phyloP scores from a whole-genome alignment of 2,888 invertebrate species.

The Entomobrya proxima region DNA sequence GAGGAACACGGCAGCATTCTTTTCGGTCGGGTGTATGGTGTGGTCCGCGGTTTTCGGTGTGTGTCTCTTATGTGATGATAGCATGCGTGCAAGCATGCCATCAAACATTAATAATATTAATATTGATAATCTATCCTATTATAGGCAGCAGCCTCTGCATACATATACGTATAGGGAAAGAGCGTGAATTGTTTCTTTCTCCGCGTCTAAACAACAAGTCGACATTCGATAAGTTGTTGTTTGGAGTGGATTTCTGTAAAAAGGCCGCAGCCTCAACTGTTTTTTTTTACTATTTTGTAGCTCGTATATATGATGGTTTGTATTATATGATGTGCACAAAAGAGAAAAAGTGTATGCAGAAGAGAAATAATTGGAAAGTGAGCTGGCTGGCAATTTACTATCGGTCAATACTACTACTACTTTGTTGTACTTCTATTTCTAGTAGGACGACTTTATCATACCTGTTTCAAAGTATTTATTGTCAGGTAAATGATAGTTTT shows the following conservation, averaged over 20 bases:
- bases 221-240: slow-evolving; percentile 3
- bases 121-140: slow-evolving; percentile 59
- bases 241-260: neutral
- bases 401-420: no score
- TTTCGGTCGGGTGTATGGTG: slow-evolving; percentile 43
- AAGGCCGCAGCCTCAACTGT: neutral
- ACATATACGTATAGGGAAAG: neutral
- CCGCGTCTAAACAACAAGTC: neutral
- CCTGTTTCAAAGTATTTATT: no score
- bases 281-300: no score
- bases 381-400: no score
- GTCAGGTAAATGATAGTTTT: no score
- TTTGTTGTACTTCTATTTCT: no score
- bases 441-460: no score
- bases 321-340: no score
- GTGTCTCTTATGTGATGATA: slow-evolving; percentile 49
- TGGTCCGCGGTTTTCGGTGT: slow-evolving; percentile 7
- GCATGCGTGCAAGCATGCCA: slow-evolving; percentile 65
- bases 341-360: no score
- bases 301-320: no score
- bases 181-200: slow-evolving; percentile 3
- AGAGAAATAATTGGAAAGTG: no score
- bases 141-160: slow-evolving; percentile 11
- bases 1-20: slow-evolving; percentile 40
- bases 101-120: slow-evolving; percentile 51